phyloP scores from a whole-genome alignment of 1,140 invertebrate species.

The Magallana angulata region DNA sequence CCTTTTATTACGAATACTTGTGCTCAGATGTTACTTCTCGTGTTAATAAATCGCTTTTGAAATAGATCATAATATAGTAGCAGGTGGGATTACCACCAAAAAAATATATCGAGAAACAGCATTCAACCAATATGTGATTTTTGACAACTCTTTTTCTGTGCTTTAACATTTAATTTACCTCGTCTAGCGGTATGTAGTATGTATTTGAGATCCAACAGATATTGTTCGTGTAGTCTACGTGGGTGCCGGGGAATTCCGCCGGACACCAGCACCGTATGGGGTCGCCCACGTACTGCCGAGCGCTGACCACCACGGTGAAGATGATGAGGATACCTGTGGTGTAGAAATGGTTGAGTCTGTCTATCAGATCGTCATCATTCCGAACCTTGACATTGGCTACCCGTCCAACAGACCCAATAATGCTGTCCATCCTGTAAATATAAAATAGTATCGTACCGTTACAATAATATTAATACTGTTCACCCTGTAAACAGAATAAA shows the following conservation, averaged over 20 bases:
- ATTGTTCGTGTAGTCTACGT: conserved; percentile 80
- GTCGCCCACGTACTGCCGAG: conserved; percentile 82
- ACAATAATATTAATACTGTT: too few species aligned
- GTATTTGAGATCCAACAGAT: conserved; percentile 80
- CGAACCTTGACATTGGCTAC: conserved; percentile 78
- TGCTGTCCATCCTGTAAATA: conserved; percentile 77
- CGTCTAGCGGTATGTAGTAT: conserved; percentile 79
- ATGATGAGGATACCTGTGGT: conserved; percentile 82
- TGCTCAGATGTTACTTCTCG: too few species aligned
- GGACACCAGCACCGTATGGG: conserved; percentile 79
- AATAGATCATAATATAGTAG: too few species aligned
- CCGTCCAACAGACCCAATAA: conserved; percentile 77
- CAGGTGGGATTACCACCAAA: too few species aligned
- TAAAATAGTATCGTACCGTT: too few species aligned
- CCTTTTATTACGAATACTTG: too few species aligned
- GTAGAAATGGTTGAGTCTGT: conserved; percentile 81
- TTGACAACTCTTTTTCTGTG: too few species aligned
- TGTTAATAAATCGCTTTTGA: too few species aligned
- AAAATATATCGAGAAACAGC: too few species aligned
- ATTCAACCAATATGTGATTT: too few species aligned
- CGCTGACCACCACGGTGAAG: conserved; percentile 81
- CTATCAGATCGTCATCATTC: conserved; percentile 82
- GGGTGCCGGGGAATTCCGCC: conserved; percentile 78
- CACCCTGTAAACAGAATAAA: too few species aligned
- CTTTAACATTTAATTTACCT: conserved; percentile 40